Percentiles rank a stretch among this genome's conserved stretches.
Conservation (phyloP, 1,140 invertebrate genomes). For the Cydia strobilella region DNA sequence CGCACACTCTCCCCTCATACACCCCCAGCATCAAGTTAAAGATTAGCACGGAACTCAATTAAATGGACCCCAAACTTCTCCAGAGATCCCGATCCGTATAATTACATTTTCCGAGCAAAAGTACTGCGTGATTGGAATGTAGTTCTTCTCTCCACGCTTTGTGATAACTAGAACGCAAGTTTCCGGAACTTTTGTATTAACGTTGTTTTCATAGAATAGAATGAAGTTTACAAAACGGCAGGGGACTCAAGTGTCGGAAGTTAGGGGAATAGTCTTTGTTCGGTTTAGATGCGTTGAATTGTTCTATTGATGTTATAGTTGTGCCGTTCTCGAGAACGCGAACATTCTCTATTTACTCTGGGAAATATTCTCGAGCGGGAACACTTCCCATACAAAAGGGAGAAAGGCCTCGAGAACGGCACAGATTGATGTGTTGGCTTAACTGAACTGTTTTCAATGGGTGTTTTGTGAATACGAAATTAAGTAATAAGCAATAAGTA, state of each 20-base stretch:
- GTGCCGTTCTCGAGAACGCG: too few relatives aligned
- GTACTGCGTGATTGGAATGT: slow-evolving; percentile 63
- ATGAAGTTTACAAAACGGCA: not conserved
- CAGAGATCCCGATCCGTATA: slow-evolving; percentile 67
- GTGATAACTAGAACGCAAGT: slow-evolving; percentile 19
- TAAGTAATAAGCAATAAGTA: too few relatives aligned
- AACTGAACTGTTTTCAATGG: too few relatives aligned
- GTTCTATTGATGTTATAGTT: not conserved
- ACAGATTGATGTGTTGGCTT: too few relatives aligned
- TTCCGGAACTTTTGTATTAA: slow-evolving; percentile 14
- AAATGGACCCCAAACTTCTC: slow-evolving; percentile 60
- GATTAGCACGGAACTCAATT: slow-evolving; percentile 74
- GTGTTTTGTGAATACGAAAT: too few relatives aligned
- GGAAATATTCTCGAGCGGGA: too few relatives aligned
- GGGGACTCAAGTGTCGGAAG: not conserved
- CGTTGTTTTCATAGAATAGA: slow-evolving; percentile 12
- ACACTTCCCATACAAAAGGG: too few relatives aligned
- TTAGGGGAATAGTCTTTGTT: slow-evolving; percentile 11
- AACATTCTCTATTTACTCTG: too few relatives aligned
- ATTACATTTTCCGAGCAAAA: slow-evolving; percentile 71
- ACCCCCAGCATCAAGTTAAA: slow-evolving; percentile 54
- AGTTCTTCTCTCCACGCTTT: slow-evolving; percentile 37
- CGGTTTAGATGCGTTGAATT: not conserved
- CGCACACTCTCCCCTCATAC: not conserved
- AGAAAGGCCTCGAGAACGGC: too few relatives aligned